Base-by-base conservation (phyloP, 2,888 invertebrate species). In the Resseliella maxima region DNA sequence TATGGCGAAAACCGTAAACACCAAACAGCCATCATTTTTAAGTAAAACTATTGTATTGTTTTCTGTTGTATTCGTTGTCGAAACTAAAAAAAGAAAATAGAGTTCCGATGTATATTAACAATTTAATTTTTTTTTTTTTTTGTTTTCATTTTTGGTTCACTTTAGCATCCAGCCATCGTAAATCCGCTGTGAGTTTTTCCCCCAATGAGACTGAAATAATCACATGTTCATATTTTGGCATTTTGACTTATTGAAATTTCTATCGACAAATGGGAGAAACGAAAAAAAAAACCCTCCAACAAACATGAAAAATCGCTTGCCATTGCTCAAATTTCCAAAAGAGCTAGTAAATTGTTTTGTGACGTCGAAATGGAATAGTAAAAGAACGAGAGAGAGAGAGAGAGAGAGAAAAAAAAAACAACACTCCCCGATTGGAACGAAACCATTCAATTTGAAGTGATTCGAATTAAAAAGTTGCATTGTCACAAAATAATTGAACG, bases 221-320 rank as follows among this genome's bases (percentile, higher is more conserved):
- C 15, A 72, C 15, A 31, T 72, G 72, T 72, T 31, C 15, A 31
- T 72, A 31, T 72, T 72, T 59, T 50, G 50, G 50, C 50, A 21
- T 59, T 59, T 72, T 72, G 31, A 72, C 72, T 72, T 72, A 72
- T 72, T 31, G 72, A 27, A 72, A 72, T 72, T 72, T 72, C 15
- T 12, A 72, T 15, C 72, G 72, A 31, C n/a, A n/a, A n/a, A n/a
- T n/a, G n/a, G n/a, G n/a, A n/a, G n/a, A n/a, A n/a, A n/a, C n/a
- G 12, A 59, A 59, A 3, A 59, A 59, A 50, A 50, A 12, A 41
- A 12, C 18, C 15, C 46, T n/a, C n/a, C n/a, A n/a, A n/a, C n/a
- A n/a, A 18, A 50, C 2, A 15, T 50, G 46, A 50, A 50, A 15
- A 15, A 50, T 50, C 18, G 46, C 18, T 50, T 50, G 46, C 46